Evolutionary conservation across 1,140 invertebrate species (phyloP).

Genomic region (Agrypnia vestita): DNA sequence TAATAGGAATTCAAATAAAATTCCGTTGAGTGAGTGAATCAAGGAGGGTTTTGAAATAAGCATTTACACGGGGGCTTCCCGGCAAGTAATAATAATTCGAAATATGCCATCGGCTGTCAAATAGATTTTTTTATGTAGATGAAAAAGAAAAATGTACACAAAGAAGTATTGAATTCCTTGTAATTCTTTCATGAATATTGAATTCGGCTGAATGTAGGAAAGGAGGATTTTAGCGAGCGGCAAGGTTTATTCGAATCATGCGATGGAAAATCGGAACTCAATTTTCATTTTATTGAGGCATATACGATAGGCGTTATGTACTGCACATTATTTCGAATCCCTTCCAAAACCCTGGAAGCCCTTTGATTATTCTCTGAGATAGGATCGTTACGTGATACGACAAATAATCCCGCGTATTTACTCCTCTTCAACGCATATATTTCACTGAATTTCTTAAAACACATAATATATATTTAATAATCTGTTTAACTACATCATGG

Average conservation of each 20-base stretch:
- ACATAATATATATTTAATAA: too few relatives aligned
- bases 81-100: slow-evolving; percentile 14
- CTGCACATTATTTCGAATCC: too few relatives aligned
- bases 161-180: slow-evolving; percentile 25
- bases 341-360: too few relatives aligned
- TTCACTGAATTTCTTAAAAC: too few relatives aligned
- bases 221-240: slow-evolving; percentile 5
- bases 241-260: not conserved
- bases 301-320: too few relatives aligned
- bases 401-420: too few relatives aligned
- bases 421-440: too few relatives aligned
- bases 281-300: not conserved
- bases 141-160: slow-evolving; percentile 33
- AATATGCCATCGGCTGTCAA: slow-evolving; percentile 10
- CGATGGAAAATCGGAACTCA: slow-evolving; percentile 14
- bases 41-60: not conserved
- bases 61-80: not conserved
- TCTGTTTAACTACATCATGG: too few relatives aligned
- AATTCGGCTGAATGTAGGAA: slow-evolving; percentile 21
- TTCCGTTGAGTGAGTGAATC: not conserved
- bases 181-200: slow-evolving; percentile 29
- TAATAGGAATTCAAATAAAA: too few relatives aligned
- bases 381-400: too few relatives aligned
- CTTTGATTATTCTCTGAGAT: too few relatives aligned
- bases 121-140: slow-evolving; percentile 16